A percentile compares a stretch with the other conserved stretches of the same genome.
Conservation (phyloP, 2,113 vertebrate genomes). For the Tiliqua scincoides region DNA sequence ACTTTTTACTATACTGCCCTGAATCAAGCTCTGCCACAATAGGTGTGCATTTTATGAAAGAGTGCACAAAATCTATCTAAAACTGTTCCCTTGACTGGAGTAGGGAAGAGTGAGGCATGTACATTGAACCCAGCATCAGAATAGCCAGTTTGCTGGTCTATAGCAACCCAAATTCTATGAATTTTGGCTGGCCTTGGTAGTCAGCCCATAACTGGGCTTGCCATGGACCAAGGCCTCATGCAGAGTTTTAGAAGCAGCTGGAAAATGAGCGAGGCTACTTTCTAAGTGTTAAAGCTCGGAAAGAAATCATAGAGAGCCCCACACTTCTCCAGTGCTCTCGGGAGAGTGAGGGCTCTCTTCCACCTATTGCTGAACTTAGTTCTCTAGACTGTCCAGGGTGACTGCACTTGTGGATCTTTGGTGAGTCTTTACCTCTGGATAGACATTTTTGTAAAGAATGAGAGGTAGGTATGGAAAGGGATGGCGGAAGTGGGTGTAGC, state of each 20-base stretch:
- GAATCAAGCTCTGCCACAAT: conserved; percentile 1
- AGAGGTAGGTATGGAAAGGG: not conserved
- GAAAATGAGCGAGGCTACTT: not conserved
- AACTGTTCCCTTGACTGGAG: not conserved
- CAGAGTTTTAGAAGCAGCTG: not conserved
- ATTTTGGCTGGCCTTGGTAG: not conserved
- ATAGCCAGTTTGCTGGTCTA: too few species aligned
- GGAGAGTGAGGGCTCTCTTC: not conserved
- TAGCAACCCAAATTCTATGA: not conserved
- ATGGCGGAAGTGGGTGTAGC: not conserved
- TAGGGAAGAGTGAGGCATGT: not conserved
- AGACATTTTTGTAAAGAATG: not conserved
- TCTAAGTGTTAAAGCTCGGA: not conserved
- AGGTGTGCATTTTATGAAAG: not conserved
- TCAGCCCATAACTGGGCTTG: not conserved
- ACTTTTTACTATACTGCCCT: conserved; percentile 38
- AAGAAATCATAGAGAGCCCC: not conserved
- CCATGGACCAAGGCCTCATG: too few species aligned
- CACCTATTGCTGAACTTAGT: not conserved
- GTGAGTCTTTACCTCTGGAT: not conserved
- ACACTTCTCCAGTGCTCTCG: not conserved
- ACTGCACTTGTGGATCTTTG: not conserved
- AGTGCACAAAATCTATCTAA: not conserved
- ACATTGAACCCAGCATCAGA: too few species aligned
- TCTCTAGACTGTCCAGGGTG: not conserved